Percentiles rank a stretch among this genome's conserved stretches.
Conservation (phyloP, 2,888 invertebrate genomes). For the Argyresthia albistria region DNA sequence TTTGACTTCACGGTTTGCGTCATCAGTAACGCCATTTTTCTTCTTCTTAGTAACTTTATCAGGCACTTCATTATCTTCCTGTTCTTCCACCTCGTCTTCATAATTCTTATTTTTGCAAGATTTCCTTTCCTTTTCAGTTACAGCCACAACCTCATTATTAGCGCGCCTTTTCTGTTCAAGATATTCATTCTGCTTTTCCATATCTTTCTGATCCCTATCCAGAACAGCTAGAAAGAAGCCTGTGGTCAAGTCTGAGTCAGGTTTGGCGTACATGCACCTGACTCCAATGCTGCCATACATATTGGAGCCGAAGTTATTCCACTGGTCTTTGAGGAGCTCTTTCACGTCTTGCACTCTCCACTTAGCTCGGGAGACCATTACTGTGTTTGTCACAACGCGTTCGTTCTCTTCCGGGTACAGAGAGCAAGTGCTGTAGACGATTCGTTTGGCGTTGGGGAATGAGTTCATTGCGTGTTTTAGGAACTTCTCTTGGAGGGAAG, state of each 20-base stretch:
- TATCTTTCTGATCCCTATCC: conserved; percentile 71
- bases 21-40: conserved; percentile 8
- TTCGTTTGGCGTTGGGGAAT: conserved; percentile 86
- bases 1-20: too few relatives aligned
- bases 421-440: conserved; percentile 98
- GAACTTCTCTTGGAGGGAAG: conserved; percentile 87
- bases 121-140: conserved; percentile 3
- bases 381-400: conserved; percentile 83
- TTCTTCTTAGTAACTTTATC: background rate
- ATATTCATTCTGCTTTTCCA: conserved; percentile 21
- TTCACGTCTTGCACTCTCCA: conserved; percentile 77
- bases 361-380: conserved; percentile 63
- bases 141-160: background rate
- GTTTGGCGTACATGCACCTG: conserved; percentile 84
- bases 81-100: conserved; percentile 10
- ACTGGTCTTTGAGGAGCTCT: conserved; percentile 73
- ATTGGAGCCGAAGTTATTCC: conserved; percentile 78
- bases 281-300: conserved; percentile 78
- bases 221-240: conserved; percentile 97
- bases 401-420: conserved; percentile 93
- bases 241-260: conserved; percentile 85
- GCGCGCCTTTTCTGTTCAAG: background rate
- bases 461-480: conserved; percentile 87
- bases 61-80: conserved; percentile 15
- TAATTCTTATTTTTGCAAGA: conserved; percentile 2